Evolutionary conservation across 2,888 invertebrate genomes (phyloP).

Genomic region (Deroplatys truncata): DNA sequence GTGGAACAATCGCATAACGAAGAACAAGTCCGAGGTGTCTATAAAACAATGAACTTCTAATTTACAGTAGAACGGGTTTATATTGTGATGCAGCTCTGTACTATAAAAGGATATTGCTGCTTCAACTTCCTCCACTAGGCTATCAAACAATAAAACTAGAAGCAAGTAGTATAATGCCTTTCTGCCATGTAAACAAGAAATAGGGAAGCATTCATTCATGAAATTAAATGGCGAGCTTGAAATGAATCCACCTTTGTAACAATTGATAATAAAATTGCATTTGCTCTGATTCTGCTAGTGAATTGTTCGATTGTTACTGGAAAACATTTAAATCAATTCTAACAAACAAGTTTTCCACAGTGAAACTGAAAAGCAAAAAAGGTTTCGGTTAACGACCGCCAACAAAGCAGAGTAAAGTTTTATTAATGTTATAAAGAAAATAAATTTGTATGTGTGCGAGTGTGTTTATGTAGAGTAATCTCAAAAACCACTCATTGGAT

Average conservation of each 20-base stretch:
- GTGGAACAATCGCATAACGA: background rate
- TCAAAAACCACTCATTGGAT: too few relatives aligned
- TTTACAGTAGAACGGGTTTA: background rate
- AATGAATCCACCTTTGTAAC: background rate
- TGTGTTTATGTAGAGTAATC: too few relatives aligned
- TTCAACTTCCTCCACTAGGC: background rate
- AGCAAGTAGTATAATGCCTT: background rate
- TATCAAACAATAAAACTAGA: background rate
- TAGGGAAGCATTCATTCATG: background rate
- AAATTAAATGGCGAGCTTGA: background rate
- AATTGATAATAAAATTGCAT: too few relatives aligned
- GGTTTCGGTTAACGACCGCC: too few relatives aligned
- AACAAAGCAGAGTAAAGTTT: too few relatives aligned
- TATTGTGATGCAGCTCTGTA: background rate
- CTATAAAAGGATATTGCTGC: slow-evolving; percentile 2
- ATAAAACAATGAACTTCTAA: slow-evolving; percentile 8
- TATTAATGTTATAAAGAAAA: too few relatives aligned
- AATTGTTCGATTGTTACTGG: too few relatives aligned
- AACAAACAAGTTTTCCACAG: too few relatives aligned
- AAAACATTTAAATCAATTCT: too few relatives aligned
- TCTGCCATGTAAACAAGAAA: background rate
- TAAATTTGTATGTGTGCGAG: too few relatives aligned
- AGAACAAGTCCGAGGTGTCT: background rate
- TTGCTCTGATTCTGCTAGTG: too few relatives aligned
- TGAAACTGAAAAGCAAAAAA: too few relatives aligned